A percentile compares a stretch with the other conserved stretches of the same genome.
Evolutionary conservation across 1,140 invertebrate genomes (phyloP).

Genomic region (Akabosia matsudoensis): DNA sequence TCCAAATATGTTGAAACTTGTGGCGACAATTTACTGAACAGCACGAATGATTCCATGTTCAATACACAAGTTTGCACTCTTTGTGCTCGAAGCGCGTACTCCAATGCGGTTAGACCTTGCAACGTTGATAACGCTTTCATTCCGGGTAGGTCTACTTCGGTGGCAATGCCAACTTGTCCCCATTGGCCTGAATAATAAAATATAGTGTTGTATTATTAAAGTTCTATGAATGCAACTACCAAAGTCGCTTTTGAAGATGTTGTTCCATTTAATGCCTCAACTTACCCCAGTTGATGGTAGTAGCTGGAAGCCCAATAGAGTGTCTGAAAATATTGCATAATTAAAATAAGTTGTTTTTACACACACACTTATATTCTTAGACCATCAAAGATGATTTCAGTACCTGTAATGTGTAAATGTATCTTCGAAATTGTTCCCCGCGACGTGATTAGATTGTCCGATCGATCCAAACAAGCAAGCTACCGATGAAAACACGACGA

Average conservation of each 20-base stretch:
- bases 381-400: too few relatives aligned
- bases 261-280: too few relatives aligned
- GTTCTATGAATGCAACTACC: too few relatives aligned
- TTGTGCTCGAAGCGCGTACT: neutral
- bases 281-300: neutral
- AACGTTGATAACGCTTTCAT: neutral
- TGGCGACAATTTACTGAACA: neutral
- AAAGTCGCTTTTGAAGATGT: too few relatives aligned
- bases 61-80: neutral
- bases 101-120: neutral
- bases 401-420: conserved; percentile 20
- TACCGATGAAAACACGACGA: conserved; percentile 6
- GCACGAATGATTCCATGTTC: neutral
- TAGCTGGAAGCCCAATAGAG: neutral
- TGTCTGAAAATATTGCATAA: too few relatives aligned
- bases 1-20: neutral
- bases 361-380: too few relatives aligned
- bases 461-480: neutral
- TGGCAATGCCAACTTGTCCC: conserved; percentile 1
- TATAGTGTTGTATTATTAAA: neutral
- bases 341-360: too few relatives aligned
- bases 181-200: neutral
- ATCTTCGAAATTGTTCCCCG: conserved; percentile 21
- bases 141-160: neutral
- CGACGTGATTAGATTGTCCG: conserved; percentile 4